Evolutionary conservation across 1,140 invertebrate genomes (phyloP), one percentile per base, ranked within the genome.

Genomic region (Drosophila santomea): DNA sequence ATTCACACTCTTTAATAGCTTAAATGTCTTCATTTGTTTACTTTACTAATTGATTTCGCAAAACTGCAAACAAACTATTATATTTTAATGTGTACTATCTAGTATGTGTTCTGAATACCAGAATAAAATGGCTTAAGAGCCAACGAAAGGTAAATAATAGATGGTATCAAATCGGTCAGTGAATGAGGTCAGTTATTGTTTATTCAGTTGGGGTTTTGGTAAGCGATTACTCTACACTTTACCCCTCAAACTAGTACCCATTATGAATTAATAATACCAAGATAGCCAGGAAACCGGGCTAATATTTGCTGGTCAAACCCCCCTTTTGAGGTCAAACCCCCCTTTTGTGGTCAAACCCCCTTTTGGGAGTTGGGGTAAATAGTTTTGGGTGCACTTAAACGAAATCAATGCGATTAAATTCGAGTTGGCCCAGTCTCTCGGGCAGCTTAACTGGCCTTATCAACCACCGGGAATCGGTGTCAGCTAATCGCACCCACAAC

Each of bases 401-500:
- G 23, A 28, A 43, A 44, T 52, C 14, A 43, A 52, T 52, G 35
- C 32, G 32, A 52, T 52, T 20, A 15, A 60, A 63, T 25, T 58
- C 10, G 38, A 43, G 25, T 62, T 58, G 59, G 20, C 59, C 23
- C n/a, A 28, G 28, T 36, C 36, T 32, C 25, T 17, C 10, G 11
- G 5, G 14, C 38, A 28, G 28, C 28, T 41, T 15, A 35, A 48
- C 8, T 17, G 36, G 45, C 23, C 64, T 71, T 71, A 71, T 71
- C 67, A 69, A 54, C 6, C 28, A 20, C 23, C 36, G 63, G 63
- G 51, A 69, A 71, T 69, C 52, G 68, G 68, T 71, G 68, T 48
- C 67, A 58, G 43, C 67, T 69, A 69, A 69, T 69, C 67, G 64
- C 68, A 71, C 66, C 66, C 68, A 71, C 11, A 39, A 14, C 38